A percentile compares a stretch with the other conserved stretches of the same genome.
phyloP scores from a whole-genome alignment of 2,888 invertebrate species.

The Spatulosminthurus flaviceps region DNA sequence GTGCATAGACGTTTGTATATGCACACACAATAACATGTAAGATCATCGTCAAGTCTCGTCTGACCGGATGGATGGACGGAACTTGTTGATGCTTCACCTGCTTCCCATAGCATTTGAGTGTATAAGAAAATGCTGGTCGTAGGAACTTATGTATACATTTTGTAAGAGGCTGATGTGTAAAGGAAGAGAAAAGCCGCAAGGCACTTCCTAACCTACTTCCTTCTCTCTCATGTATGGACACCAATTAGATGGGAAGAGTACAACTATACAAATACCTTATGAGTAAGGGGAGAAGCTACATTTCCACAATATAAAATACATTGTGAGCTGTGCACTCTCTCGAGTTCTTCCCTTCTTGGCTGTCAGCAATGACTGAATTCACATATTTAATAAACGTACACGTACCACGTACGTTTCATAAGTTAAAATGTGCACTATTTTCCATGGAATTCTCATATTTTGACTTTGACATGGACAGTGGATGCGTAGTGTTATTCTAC shows the following conservation, averaged over 20 bases:
- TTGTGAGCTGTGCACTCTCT: conserved; percentile 16
- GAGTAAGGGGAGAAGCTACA: background rate
- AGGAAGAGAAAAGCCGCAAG: conserved; percentile 44
- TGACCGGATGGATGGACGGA: conserved; percentile 31
- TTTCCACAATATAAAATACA: conserved; percentile 21
- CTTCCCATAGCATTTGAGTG: conserved; percentile 38
- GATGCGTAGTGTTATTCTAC: conserved; percentile 2
- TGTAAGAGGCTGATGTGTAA: too few relatives aligned
- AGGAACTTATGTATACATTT: too few relatives aligned
- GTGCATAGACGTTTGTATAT: too few relatives aligned
- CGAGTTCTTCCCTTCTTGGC: background rate
- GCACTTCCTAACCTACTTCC: conserved; percentile 47
- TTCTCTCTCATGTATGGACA: conserved; percentile 30
- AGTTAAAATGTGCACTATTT: too few relatives aligned
- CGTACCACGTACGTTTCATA: too few relatives aligned
- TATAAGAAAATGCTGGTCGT: too few relatives aligned
- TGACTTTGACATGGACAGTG: background rate
- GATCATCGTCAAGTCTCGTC: background rate
- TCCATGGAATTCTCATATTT: background rate
- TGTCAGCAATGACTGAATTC: background rate
- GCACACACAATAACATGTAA: too few relatives aligned
- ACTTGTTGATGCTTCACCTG: conserved; percentile 42
- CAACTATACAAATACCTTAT: conserved; percentile 2
- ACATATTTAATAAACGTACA: too few relatives aligned
- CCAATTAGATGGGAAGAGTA: background rate